Evolutionary conservation across 2,113 vertebrate genomes (phyloP).

Genomic region (Pogonocichla stellata): DNA sequence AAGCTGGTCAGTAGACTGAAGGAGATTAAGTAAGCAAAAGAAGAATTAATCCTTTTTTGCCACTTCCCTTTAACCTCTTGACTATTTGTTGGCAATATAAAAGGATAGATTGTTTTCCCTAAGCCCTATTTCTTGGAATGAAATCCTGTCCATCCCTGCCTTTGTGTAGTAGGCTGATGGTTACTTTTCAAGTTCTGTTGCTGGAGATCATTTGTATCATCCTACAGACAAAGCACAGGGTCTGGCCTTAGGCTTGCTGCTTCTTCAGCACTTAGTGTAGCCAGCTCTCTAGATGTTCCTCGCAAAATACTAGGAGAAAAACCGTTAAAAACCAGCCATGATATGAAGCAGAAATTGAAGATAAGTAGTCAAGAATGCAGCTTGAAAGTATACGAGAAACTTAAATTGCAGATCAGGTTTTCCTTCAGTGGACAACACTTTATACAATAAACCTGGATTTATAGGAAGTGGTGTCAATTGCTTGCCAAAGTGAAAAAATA

Average conservation of each 20-base stretch:
- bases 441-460: background rate
- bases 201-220: accelerated
- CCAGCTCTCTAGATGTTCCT: background rate
- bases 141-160: background rate
- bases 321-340: background rate
- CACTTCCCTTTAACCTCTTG: background rate
- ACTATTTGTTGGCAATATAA: background rate
- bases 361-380: background rate
- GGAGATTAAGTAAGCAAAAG: background rate
- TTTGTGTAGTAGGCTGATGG: background rate
- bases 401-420: background rate
- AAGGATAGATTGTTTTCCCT: background rate
- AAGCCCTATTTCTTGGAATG: background rate
- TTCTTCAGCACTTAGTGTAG: background rate
- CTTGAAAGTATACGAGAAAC: background rate
- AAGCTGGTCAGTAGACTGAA: background rate
- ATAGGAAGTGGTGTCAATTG: background rate
- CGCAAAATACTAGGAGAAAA: background rate
- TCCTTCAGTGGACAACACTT: background rate
- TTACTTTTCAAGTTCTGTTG: background rate
- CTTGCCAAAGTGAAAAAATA: background rate
- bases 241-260: background rate
- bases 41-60: background rate
- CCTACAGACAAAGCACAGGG: background rate
- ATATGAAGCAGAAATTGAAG: background rate